phyloP scores from a whole-genome alignment of 2,113 vertebrate genomes.

The Cyprinodon variegatus region DNA sequence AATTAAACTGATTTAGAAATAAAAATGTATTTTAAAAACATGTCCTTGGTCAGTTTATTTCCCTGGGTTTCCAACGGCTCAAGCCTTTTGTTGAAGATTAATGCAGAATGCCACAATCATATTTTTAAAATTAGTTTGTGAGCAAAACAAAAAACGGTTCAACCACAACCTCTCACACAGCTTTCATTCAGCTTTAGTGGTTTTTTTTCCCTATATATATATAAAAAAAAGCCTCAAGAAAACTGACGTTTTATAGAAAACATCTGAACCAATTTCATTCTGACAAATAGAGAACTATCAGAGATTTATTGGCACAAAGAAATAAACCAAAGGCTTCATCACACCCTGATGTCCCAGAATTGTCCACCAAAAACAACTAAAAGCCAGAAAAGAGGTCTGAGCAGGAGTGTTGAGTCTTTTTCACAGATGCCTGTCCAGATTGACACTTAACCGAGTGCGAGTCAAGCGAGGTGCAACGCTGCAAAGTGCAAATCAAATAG shows the following conservation, averaged over 20 bases:
- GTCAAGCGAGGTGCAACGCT: conserved; percentile 59
- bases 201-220: no score
- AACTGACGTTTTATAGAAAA: neutral
- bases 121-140: neutral
- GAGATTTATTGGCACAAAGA: neutral
- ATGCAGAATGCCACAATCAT: neutral
- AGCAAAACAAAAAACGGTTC: neutral
- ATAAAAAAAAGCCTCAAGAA: no score
- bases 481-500: conserved; percentile 58
- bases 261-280: neutral
- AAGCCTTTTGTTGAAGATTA: neutral
- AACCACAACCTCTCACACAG: neutral
- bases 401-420: neutral
- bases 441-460: conserved; percentile 52
- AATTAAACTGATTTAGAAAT: neutral
- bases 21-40: neutral
- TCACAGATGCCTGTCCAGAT: conserved; percentile 33
- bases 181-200: neutral
- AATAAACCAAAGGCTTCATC: neutral
- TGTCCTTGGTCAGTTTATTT: neutral
- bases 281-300: neutral
- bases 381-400: conserved; percentile 6
- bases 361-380: neutral
- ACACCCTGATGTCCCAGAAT: neutral
- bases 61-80: neutral